Percentiles rank a stretch among this genome's conserved stretches.
Evolutionary conservation across 2,113 vertebrate species (phyloP).

Genomic region (Xenus cinereus): DNA sequence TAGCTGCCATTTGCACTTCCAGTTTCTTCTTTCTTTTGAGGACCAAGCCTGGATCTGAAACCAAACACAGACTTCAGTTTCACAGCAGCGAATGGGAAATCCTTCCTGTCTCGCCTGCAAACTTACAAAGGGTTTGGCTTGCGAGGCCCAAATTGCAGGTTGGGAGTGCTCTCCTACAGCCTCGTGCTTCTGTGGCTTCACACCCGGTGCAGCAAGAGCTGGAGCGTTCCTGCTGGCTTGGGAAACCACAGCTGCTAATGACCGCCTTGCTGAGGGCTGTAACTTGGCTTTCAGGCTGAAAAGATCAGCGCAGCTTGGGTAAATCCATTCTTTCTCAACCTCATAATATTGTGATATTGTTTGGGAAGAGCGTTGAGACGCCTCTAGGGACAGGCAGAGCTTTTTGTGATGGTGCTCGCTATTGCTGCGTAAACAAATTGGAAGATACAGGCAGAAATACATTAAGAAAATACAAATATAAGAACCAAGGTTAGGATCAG

Average conservation of each 20-base stretch:
- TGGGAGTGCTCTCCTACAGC: neutral
- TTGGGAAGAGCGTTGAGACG: neutral
- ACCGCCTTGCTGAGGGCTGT: neutral
- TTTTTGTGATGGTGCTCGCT: neutral
- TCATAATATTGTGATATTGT: neutral
- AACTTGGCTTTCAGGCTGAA: neutral
- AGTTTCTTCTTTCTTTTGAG: neutral
- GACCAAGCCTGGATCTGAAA: neutral
- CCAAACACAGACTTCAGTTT: neutral
- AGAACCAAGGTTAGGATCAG: neutral
- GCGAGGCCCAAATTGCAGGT: neutral
- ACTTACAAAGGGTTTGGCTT: neutral
- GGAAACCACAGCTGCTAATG: neutral
- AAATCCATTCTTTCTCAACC: neutral
- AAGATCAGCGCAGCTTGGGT: neutral
- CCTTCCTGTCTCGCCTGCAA: neutral
- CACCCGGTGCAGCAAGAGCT: neutral
- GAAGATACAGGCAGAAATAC: neutral
- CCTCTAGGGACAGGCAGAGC: neutral
- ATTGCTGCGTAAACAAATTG: neutral
- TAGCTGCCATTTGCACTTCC: neutral
- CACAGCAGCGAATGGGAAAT: neutral
- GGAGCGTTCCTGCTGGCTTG: neutral
- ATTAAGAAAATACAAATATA: neutral
- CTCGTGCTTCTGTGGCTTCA: neutral